Percentiles rank a stretch among this genome's conserved stretches.
Conservation (phyloP, 2,113 vertebrate genomes). For the Toxostoma redivivum region DNA sequence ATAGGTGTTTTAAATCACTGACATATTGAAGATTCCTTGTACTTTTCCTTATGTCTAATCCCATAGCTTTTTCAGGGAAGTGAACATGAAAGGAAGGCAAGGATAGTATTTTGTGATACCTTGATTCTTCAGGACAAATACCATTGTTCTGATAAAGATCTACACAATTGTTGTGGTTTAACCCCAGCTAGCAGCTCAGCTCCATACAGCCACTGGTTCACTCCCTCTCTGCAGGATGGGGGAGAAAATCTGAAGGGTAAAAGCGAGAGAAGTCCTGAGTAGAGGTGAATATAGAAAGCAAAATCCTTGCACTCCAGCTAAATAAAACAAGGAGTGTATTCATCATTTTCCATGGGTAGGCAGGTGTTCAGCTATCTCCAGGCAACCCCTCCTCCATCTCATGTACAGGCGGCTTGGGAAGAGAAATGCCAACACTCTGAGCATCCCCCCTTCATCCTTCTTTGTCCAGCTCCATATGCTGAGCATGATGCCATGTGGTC, state of each 20-base stretch:
- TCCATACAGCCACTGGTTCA: background rate
- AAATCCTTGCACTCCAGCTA: background rate
- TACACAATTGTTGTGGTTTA: background rate
- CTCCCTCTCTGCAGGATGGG: background rate
- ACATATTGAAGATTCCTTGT: background rate
- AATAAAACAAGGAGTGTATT: background rate
- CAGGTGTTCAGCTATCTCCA: background rate
- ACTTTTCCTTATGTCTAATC: background rate
- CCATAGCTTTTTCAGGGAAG: background rate
- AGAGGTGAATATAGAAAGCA: background rate
- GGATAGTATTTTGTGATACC: background rate
- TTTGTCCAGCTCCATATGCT: background rate
- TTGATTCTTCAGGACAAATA: background rate
- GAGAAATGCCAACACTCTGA: background rate
- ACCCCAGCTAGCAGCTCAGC: background rate
- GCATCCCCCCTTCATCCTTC: accelerated
- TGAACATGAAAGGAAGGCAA: background rate
- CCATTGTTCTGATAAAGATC: background rate
- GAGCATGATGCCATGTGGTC: background rate
- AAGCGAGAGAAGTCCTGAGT: background rate
- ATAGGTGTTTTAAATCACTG: background rate
- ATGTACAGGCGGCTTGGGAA: accelerated
- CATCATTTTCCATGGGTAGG: background rate
- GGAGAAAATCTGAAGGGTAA: background rate
- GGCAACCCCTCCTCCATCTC: background rate